Percentiles rank a stretch among this genome's conserved stretches.
Conservation (phyloP, 2,888 invertebrate genomes). For the Antheraea assamensis region DNA sequence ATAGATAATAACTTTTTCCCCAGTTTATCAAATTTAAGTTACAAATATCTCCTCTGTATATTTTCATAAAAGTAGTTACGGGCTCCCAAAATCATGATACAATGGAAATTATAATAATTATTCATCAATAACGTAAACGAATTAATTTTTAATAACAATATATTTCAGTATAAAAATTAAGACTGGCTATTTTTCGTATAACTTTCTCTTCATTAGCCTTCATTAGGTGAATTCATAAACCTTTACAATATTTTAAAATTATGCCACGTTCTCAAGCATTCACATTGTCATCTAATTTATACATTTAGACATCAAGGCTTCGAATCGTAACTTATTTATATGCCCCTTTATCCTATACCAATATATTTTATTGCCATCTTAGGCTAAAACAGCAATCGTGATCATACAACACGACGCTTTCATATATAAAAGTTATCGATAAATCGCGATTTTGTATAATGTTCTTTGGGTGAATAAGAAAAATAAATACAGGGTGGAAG, state of each 20-base stretch:
- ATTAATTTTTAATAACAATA: no score
- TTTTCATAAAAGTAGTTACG: not conserved
- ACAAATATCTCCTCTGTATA: not conserved
- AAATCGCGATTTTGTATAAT: constrained; percentile 62
- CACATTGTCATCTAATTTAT: not conserved
- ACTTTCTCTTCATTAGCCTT: not conserved
- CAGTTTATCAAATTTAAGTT: not conserved
- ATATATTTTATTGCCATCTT: constrained; percentile 52
- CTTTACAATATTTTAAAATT: not conserved
- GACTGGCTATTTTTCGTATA: not conserved
- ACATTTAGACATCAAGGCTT: not conserved
- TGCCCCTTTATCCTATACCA: constrained; percentile 17
- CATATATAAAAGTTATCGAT: constrained; percentile 71
- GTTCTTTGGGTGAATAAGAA: constrained; percentile 60
- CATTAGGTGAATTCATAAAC: not conserved
- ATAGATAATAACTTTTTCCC: not conserved
- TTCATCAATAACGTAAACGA: no score
- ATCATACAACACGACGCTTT: constrained; percentile 72
- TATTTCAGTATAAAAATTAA: not conserved
- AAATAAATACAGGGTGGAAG: constrained; percentile 54
- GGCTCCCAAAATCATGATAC: not conserved
- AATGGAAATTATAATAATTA: not conserved
- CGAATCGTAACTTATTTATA: constrained; percentile 3
- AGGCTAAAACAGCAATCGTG: constrained; percentile 69
- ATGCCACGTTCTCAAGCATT: not conserved